A percentile compares a stretch with the other conserved stretches of the same genome.
Evolutionary conservation across 2,113 vertebrate species (phyloP).

Genomic region (Microcebus tavaratra): DNA sequence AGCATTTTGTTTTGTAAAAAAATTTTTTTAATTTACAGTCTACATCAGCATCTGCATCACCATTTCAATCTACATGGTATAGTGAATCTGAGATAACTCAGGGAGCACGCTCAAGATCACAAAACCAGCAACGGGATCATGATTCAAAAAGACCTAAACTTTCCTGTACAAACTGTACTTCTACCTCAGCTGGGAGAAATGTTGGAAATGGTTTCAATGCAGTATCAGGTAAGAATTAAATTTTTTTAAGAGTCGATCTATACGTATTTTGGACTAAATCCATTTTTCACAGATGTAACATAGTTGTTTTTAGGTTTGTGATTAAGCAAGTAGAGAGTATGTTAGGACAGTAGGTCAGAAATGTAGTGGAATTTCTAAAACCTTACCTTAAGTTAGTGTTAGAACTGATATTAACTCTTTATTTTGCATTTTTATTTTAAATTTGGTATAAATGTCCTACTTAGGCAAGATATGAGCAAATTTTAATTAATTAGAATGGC

Average conservation of each 20-base stretch:
- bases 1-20: neutral
- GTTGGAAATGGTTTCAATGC: constrained; percentile 87
- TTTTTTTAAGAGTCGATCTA: constrained; percentile 7
- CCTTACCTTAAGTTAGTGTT: constrained; percentile 6
- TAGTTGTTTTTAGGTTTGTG: neutral
- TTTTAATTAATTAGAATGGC: constrained; percentile 14
- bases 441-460: neutral
- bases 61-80: constrained; percentile 85
- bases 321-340: neutral
- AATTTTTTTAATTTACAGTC: constrained; percentile 75
- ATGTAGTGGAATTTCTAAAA: neutral
- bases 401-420: neutral
- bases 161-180: constrained; percentile 89
- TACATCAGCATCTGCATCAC: constrained; percentile 82
- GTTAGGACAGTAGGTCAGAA: neutral
- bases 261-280: constrained; percentile 1
- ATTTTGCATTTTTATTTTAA: constrained; percentile 8
- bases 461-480: neutral
- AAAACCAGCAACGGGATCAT: constrained; percentile 89
- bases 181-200: constrained; percentile 88
- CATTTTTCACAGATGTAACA: neutral
- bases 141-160: constrained; percentile 97
- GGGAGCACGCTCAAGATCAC: constrained; percentile 89
- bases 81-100: constrained; percentile 90
- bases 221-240: constrained; percentile 86